phyloP scores from a whole-genome alignment of 2,888 invertebrate genomes.

The Dasysyrphus albostriatus region DNA sequence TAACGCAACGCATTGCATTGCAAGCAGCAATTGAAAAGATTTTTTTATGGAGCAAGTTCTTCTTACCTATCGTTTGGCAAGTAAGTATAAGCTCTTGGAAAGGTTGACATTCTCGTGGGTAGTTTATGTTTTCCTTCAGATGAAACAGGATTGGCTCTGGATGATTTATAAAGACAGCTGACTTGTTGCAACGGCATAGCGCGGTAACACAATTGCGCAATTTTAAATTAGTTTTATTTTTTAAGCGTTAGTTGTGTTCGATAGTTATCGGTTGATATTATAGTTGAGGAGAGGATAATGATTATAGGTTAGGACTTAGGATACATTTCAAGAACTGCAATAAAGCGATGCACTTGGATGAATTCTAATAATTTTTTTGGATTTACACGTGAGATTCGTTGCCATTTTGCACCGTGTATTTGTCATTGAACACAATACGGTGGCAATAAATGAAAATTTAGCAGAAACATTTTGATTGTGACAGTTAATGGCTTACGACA shows the following conservation, averaged over 20 bases:
- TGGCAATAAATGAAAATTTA: too few species aligned
- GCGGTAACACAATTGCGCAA: neutral
- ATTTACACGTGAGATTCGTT: too few species aligned
- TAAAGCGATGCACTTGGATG: too few species aligned
- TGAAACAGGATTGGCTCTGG: constrained; percentile 8
- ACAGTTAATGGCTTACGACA: too few species aligned
- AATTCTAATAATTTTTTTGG: too few species aligned
- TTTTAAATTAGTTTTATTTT: neutral
- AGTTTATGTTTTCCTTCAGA: constrained; percentile 28
- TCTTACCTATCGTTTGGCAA: neutral
- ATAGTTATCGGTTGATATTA: constrained; percentile 1
- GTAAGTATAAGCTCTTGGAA: neutral
- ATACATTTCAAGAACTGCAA: neutral
- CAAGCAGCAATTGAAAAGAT: neutral
- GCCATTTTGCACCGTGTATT: too few species aligned
- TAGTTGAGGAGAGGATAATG: neutral
- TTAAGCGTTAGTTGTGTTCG: neutral
- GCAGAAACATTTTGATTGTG: too few species aligned
- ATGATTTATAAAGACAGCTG: constrained; percentile 30
- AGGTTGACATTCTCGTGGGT: constrained; percentile 27
- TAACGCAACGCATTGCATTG: neutral
- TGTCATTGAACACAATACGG: too few species aligned
- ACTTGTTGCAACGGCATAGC: neutral
- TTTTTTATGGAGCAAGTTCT: constrained; percentile 31
- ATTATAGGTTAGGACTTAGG: neutral